A percentile compares a stretch with the other conserved stretches of the same genome.
phyloP scores from a whole-genome alignment of 2,888 invertebrate species.

The Cheilosia soror region DNA sequence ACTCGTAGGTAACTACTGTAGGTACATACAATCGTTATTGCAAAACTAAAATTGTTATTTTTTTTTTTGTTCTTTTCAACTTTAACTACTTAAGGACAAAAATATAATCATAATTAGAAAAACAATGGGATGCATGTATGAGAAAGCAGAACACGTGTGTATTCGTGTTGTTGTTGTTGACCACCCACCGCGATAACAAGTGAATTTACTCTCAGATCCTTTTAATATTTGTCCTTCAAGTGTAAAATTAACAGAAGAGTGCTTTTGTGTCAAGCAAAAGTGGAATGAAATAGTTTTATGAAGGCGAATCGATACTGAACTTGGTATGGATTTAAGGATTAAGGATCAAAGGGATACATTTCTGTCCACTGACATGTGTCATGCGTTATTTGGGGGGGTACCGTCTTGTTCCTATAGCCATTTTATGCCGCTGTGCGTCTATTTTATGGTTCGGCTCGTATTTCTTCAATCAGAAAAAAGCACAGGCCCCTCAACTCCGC shows the following conservation, averaged over 20 bases:
- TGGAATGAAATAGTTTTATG: slow-evolving; percentile 37
- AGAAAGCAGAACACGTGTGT: slow-evolving; percentile 31
- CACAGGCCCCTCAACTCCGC: too few relatives aligned
- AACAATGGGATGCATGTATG: slow-evolving; percentile 34
- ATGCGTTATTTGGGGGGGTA: too few relatives aligned
- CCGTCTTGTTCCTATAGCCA: too few relatives aligned
- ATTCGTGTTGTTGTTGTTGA: slow-evolving; percentile 30
- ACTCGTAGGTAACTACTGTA: slow-evolving; percentile 1
- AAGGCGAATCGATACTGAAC: slow-evolving; percentile 25
- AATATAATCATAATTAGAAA: slow-evolving; percentile 54
- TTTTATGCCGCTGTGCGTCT: too few relatives aligned
- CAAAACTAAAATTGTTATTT: slow-evolving; percentile 40
- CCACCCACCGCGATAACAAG: slow-evolving; percentile 74
- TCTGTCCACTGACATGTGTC: too few relatives aligned
- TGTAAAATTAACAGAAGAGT: slow-evolving; percentile 48
- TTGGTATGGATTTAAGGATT: too few relatives aligned
- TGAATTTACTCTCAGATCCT: slow-evolving; percentile 68
- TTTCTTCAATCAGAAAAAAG: too few relatives aligned
- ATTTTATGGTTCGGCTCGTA: too few relatives aligned
- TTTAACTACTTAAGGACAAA: slow-evolving; percentile 42
- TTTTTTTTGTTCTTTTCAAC: slow-evolving; percentile 1
- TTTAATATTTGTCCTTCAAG: slow-evolving; percentile 64
- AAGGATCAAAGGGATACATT: not conserved
- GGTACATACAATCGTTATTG: slow-evolving; percentile 34
- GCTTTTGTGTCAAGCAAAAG: slow-evolving; percentile 36